A percentile compares a stretch with the other conserved stretches of the same genome.
Conservation (phyloP, 2,113 vertebrate species). For the Opisthocomus hoazin region DNA sequence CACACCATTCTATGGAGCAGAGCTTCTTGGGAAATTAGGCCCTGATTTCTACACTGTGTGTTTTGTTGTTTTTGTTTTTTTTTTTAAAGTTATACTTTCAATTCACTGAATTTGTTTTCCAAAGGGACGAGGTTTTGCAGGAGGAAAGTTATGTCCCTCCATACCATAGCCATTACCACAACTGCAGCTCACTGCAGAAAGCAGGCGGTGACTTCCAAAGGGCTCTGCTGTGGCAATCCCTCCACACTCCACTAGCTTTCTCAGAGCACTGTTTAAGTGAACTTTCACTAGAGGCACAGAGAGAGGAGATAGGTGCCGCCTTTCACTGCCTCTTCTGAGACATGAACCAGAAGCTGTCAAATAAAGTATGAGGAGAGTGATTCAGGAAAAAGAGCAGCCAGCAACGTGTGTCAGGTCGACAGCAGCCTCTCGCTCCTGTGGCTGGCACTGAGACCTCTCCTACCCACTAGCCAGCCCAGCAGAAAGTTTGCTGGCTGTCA, state of each 20-base stretch:
- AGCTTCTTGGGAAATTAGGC: not conserved
- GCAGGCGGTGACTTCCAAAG: not conserved
- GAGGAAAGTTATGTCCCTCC: not conserved
- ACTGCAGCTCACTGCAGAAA: not conserved
- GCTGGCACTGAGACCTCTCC: not conserved
- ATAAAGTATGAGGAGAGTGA: not conserved
- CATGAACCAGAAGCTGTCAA: not conserved
- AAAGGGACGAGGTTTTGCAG: not conserved
- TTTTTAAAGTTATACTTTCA: not conserved
- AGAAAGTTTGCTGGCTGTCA: not conserved
- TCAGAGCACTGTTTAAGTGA: not conserved
- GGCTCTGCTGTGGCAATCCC: not conserved
- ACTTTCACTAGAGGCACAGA: not conserved
- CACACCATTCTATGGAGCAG: not conserved
- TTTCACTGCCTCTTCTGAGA: not conserved
- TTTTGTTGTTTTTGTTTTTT: not conserved
- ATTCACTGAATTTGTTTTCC: not conserved
- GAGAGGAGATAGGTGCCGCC: not conserved
- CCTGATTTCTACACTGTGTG: not conserved
- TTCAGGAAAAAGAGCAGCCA: not conserved
- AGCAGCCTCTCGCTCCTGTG: not conserved
- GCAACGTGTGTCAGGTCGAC: rapidly evolving
- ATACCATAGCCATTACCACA: not conserved
- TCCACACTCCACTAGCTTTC: not conserved
- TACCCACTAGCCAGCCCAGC: not conserved